Base-by-base conservation (phyloP, 2,888 invertebrate species). In the Meghimatium bilineatum region DNA sequence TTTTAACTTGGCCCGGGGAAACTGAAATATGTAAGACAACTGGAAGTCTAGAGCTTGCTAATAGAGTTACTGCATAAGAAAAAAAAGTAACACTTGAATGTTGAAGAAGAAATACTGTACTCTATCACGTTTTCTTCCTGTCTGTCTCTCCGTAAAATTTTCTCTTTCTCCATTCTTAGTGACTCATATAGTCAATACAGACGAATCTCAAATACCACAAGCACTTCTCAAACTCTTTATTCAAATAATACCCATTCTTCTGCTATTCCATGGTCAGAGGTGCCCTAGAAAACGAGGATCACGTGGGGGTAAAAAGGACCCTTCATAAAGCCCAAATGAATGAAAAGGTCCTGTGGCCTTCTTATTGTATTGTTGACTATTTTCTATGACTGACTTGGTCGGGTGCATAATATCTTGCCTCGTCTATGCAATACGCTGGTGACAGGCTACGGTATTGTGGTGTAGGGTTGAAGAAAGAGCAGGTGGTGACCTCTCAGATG, bases 401-500 rank as follows among this genome's bases (percentile, higher is more conserved):
- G 71, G 5, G 38, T 71, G 71, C 71, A 71, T 38, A 71, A 71
- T 71, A 26, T 71, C 71, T 71, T 38, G 71, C 36, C 71, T 71
- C 38, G 44, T 44, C 26, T 38, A 38, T 20, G 71, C 71, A 36
- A 71, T 36, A 5, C 36, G 26, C 5, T 26, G 26, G 71, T 36
- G 26, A 38, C 71, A 38, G 71, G 38, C 20, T 38, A 36, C 38
- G 26, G 38, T 26, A 38, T 71, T 71, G 71, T 71, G 71, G 23
- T 12, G 38, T 6, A 8, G 36, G 23, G 5, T 36, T 36, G 38
- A 34, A 34, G 67, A 34, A 38, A 71, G 38, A 26, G 38, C 71
- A 71, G 71, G 71, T 71, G 71, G 71, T 26, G 71, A 71, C 36
- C 38, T 71, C 38, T 26, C n/a, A 71, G 38, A 71, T 26, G 26